A percentile compares a stretch with the other conserved stretches of the same genome.
Conservation (phyloP, 2,797 vertebrate species). For the Sciaenops ocellatus region DNA sequence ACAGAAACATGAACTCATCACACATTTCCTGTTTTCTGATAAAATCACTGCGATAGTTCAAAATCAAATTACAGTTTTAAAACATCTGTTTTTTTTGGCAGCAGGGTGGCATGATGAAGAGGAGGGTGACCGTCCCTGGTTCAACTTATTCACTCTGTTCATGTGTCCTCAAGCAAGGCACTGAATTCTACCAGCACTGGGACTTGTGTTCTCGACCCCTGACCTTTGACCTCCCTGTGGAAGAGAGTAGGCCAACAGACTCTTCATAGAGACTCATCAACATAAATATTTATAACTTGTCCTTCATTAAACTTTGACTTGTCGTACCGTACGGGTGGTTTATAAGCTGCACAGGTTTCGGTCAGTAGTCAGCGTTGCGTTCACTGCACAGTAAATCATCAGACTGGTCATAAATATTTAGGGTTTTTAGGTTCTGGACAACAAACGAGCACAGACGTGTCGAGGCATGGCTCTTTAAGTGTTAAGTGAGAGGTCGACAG, state of each 20-base stretch:
- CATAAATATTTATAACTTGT: no score
- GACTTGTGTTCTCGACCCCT: not conserved
- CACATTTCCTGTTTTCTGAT: not conserved
- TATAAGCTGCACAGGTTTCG: constrained; percentile 16
- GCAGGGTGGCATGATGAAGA: constrained; percentile 2
- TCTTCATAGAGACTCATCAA: not conserved
- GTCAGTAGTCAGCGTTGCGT: constrained; percentile 17
- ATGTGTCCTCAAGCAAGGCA: constrained; percentile 61
- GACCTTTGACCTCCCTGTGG: constrained; percentile 30
- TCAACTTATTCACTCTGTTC: constrained; percentile 15
- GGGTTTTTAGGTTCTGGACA: constrained; percentile 11
- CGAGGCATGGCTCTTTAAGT: constrained; percentile 22
- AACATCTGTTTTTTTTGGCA: not conserved
- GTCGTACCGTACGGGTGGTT: not conserved
- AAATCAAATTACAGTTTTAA: not conserved
- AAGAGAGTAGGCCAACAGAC: not conserved
- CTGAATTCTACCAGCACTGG: constrained; percentile 35
- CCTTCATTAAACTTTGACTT: not conserved
- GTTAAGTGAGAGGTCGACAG: not conserved
- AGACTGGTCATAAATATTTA: not conserved
- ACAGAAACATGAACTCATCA: constrained; percentile 5
- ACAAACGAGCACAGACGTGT: constrained; percentile 7
- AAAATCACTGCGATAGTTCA: constrained; percentile 17
- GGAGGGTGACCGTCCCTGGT: not conserved
- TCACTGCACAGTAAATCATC: constrained; percentile 21